Evolutionary conservation across 2,888 invertebrate species (phyloP).

Genomic region (Lathronympha strigana): DNA sequence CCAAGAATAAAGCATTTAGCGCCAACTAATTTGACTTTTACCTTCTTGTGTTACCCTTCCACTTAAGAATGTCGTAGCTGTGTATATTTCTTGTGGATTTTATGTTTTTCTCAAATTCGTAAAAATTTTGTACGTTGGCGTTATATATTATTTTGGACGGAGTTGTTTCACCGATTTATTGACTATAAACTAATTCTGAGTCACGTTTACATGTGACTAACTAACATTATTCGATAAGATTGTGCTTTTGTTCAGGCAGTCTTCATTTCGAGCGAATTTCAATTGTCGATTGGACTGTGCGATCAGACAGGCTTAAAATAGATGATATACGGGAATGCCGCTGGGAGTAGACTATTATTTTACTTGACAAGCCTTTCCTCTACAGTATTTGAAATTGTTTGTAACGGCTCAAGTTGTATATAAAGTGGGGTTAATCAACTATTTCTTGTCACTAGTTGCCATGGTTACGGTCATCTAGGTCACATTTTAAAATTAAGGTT

Average conservation of each 20-base stretch:
- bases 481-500: no score
- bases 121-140: constrained; percentile 47
- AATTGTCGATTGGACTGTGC: neutral
- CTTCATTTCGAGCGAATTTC: constrained; percentile 9
- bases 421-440: no score
- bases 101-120: neutral
- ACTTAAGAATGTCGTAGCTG: neutral
- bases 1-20: constrained; percentile 46
- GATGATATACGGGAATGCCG: neutral
- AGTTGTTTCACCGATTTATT: constrained; percentile 58
- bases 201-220: constrained; percentile 51
- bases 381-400: no score
- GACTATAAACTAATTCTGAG: constrained; percentile 58
- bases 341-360: neutral
- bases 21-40: constrained; percentile 53
- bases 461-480: no score
- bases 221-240: constrained; percentile 29
- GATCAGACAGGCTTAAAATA: neutral
- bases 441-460: no score
- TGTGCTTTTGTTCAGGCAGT: constrained; percentile 22
- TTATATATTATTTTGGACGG: constrained; percentile 52
- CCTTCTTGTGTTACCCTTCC: constrained; percentile 51
- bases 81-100: neutral
- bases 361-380: neutral
- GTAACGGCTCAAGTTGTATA: no score